Evolutionary conservation across 2,797 vertebrate genomes (phyloP), one percentile per base, ranked within the genome.

Genomic region (Phataginus tricuspis): DNA sequence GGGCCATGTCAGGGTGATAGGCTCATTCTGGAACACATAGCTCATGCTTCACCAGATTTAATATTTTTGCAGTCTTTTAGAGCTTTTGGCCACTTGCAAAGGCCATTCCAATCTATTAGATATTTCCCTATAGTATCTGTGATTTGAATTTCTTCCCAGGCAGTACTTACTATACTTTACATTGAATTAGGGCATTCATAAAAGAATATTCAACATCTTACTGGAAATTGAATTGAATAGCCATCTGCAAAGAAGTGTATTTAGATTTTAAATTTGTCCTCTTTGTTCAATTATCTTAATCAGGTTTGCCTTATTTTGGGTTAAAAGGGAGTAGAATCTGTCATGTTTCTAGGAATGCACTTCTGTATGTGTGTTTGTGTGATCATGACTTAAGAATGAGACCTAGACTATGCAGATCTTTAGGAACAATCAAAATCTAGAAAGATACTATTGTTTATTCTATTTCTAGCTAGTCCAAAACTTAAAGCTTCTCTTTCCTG

Each of bases 211-310:
- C 91, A 96, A n/a, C 84, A 63, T 78, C 64, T 90, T 92, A 69
- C 79, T 96, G 86, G 93, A 82, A 94, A 59, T 61, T 25, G 80
- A 92, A 69, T 31, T 75, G 66, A 82, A 66, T 37, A 82, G 84
- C 95, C 83, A 84, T 96, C 91, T 85, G 72, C 37, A 74, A 92
- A 80, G 84, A 96, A 95, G 63, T 39, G 27, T 85, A 61, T 93
- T 95, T 97, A 78, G 84, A 94, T 97, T 96, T 97, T 82, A 85
- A 97, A 95, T 96, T 51, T 79, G 84, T 91, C 57, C 39, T 95
- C 83, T 63, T 90, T 68, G 74, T 71, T 96, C 79, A 90, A n/a
- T 96, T 96, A 84, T 92, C 66, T 78, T 93, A 74, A 82, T 80
- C 79, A 85, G 55, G 29, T 64, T 89, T 59, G 86, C 59, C 49